Base-by-base conservation (phyloP, 2,797 vertebrate genomes). In the Mycteria americana region DNA sequence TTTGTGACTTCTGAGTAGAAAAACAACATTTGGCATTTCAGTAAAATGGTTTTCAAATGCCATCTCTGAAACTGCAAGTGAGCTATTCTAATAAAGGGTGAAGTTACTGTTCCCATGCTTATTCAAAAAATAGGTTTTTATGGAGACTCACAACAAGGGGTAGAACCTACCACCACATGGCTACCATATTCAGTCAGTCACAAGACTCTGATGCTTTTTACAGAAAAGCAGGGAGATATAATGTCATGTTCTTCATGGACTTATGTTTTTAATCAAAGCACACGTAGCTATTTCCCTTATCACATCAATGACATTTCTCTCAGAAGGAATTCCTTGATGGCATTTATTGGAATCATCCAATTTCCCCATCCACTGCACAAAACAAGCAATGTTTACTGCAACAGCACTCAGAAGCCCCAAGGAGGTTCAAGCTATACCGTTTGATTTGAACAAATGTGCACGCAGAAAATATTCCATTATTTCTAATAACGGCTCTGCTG, bases 1-100 rank as follows among this genome's bases (percentile, higher is more conserved):
- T 95, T 88, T 83, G 78, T 92, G 86, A 81, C 37, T 96, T 93
- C 82, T 5, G 13, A 93, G 57, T 19, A 89, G 86, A 69, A 94
- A 95, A 95, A 89, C 68, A 96, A 91, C 89, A 95, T 86, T 94
- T 93, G 92, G 91, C 85, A 83, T 89, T 93, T 95, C 68, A 89
- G 93, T 46, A 89, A 67, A 93, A 86, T 39, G 62, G 67, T 87
- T 85, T 93, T 93, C 81, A 91, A 90, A 95, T 77, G 74, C 63
- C 63, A 68, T 72, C 65, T 91, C 91, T 67, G 41, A 94, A 92
- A 89, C 35, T 41, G 45, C 4, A 45, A 94, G 48, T 13, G 75
- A 95, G 84, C 53, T 91, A 62, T 67, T 85, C 75, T 89, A 89
- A 77, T 94, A 86, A 74, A 80, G 62, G 65, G 13, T 59, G 64